Base-by-base conservation (phyloP, 2,888 invertebrate species). In the Yponomeuta plumbellus region DNA sequence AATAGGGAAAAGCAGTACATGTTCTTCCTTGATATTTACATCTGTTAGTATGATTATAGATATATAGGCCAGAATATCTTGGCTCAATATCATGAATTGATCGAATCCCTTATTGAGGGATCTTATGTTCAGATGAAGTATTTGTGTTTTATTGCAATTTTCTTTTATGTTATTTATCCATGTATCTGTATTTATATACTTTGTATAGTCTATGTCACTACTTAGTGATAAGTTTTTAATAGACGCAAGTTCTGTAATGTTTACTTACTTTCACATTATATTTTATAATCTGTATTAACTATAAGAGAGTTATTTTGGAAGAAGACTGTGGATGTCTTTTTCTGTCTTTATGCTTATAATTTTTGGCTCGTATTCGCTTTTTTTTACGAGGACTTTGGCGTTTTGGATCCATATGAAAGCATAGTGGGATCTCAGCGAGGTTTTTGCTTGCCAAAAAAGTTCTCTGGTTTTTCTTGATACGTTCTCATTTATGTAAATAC, bases 371-470 rank as follows among this genome's bases (percentile, higher is more conserved):
- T 26, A 2, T 26, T 26, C 26, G 26, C 26, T 26, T 26, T 26
- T 26, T 26, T 26, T 26, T 26, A 26, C 26, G 26, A 26, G 26
- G 26, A 26, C 68, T 26, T 61, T 68, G 20, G 64, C 61, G 34
- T 68, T 66, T 61, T 68, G 69, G 11, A 68, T 63, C 68, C 70
- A 70, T 8, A 68, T 68, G 26, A 63, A 68, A 63, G 67, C 26
- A 57, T 63, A 69, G 5, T 61, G 66, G 64, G 39, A 57, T 66
- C 63, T 66, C 63, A 59, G 39, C 39, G 61, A 26, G 17, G 23
- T 26, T 65, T 65, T 67, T 21, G 56, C 56, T 0, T 21, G 13
- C 59, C 65, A 61, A 56, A 67, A 34, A 17, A 61, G 61, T 20
- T 65, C 23, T 13, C 65, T 39, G 40, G 59, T 65, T 17, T 61